Conservation (phyloP, 2,888 invertebrate genomes). For the Drosophila merina region DNA sequence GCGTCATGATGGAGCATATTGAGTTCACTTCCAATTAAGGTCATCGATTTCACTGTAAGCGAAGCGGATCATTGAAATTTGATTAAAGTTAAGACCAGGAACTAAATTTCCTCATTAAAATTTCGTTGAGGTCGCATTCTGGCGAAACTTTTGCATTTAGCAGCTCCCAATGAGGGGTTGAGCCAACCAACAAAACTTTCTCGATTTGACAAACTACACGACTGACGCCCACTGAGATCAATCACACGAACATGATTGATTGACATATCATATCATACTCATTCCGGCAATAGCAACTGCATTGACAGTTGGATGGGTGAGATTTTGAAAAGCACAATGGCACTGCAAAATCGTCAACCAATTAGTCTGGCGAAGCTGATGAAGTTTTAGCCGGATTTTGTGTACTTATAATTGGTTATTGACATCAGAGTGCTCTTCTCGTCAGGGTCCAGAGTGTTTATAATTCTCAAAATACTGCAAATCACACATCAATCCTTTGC, state of each 20-base stretch:
- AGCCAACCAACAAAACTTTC: constrained; percentile 11
- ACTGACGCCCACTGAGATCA: constrained; percentile 40
- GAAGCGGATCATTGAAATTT: constrained; percentile 5
- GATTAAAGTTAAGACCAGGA: constrained; percentile 19
- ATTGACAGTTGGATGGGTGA: constrained; percentile 45
- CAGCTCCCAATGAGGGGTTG: background rate
- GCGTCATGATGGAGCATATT: constrained; percentile 37
- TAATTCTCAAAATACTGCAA: constrained; percentile 16
- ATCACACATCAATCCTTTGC: background rate
- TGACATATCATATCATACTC: constrained; percentile 60
- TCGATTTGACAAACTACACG: constrained; percentile 38
- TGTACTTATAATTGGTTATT: constrained; percentile 16
- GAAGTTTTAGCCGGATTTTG: constrained; percentile 29
- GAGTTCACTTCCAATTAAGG: constrained; percentile 26
- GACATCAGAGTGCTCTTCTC: constrained; percentile 17
- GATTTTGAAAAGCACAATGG: constrained; percentile 51
- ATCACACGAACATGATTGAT: constrained; percentile 68
- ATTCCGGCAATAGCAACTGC: constrained; percentile 13
- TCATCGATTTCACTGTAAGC: constrained; percentile 14
- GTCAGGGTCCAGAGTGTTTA: constrained; percentile 11
- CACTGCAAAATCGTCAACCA: constrained; percentile 23
- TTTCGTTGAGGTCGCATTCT: constrained; percentile 1
- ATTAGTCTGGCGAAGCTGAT: constrained; percentile 31
- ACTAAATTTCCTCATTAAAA: constrained; percentile 23
- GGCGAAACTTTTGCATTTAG: constrained; percentile 4